These are phyloP conservation scores for Cyclopterus lumpus DNA, from an alignment of 2,797 vertebrate species.

Conservation along the genomic window DNA sequence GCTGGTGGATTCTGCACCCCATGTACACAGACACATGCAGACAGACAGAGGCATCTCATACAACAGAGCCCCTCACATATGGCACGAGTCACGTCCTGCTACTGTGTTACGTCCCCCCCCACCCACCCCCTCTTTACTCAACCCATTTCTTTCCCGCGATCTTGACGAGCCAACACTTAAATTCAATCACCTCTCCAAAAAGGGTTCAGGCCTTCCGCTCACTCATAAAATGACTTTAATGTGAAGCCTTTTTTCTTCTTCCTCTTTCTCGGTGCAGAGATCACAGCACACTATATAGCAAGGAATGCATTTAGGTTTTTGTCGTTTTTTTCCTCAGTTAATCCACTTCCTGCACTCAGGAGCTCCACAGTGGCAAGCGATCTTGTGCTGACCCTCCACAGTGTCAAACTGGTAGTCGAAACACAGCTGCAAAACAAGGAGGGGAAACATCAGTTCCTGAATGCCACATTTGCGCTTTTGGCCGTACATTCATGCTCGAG, in stretches of 20 bases:
- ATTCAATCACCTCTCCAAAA: slow-evolving; percentile 40
- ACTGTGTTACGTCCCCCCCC: slow-evolving; percentile 64
- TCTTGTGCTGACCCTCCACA: slow-evolving; percentile 94
- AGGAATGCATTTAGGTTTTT: slow-evolving; percentile 83
- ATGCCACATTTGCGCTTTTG: neutral
- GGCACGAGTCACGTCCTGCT: slow-evolving; percentile 82
- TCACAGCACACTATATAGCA: slow-evolving; percentile 76
- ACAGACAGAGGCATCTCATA: slow-evolving; percentile 70
- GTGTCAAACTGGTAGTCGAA: slow-evolving; percentile 98
- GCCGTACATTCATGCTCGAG: neutral
- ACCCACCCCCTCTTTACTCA: slow-evolving; percentile 55
- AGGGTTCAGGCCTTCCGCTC: slow-evolving; percentile 66
- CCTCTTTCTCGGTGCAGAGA: slow-evolving; percentile 75
- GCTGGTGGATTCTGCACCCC: slow-evolving; percentile 97
- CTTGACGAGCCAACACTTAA: slow-evolving; percentile 31
- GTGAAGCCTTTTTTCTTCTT: slow-evolving; percentile 68
- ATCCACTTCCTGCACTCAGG: slow-evolving; percentile 99
- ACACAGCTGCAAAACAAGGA: slow-evolving; percentile 88
- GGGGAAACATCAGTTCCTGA: neutral
- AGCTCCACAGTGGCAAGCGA: slow-evolving; percentile 95
- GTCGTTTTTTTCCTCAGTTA: slow-evolving; percentile 83
- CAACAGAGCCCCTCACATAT: slow-evolving; percentile 79
- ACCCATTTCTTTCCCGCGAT: slow-evolving; percentile 28
- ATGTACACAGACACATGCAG: slow-evolving; percentile 72
- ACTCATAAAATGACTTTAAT: slow-evolving; percentile 59